phyloP scores from a whole-genome alignment of 2,888 invertebrate genomes.

The Entomobrya multifasciata region DNA sequence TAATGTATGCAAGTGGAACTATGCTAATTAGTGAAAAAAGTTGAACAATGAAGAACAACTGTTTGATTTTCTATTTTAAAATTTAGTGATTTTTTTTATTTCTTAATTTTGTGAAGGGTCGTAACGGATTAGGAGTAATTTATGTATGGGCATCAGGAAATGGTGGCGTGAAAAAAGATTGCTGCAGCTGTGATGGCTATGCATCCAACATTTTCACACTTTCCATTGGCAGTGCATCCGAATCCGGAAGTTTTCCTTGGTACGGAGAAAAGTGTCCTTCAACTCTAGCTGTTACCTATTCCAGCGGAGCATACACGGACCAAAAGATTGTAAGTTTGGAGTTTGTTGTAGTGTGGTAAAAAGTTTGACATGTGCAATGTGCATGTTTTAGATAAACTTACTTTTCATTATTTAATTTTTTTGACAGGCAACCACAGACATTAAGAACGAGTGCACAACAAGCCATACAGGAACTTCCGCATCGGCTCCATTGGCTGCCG shows the following conservation, averaged over 20 bases:
- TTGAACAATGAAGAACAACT: not conserved
- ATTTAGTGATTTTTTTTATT: not conserved
- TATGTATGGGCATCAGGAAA: constrained; percentile 97
- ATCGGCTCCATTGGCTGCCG: constrained; percentile 96
- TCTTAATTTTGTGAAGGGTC: constrained; percentile 82
- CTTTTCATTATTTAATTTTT: not conserved
- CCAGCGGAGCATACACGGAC: constrained; percentile 91
- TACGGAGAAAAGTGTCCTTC: constrained; percentile 95
- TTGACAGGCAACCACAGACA: constrained; percentile 93
- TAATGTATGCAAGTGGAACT: too few species aligned
- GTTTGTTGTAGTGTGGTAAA: not conserved
- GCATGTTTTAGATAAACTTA: not conserved
- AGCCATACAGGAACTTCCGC: constrained; percentile 96
- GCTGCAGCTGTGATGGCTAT: constrained; percentile 96
- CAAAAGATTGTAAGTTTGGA: constrained; percentile 90
- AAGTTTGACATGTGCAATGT: not conserved
- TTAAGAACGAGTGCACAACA: constrained; percentile 95
- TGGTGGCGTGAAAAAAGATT: constrained; percentile 90
- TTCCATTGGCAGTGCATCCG: constrained; percentile 92
- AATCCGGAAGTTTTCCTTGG: constrained; percentile 91
- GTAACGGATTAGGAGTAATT: constrained; percentile 90
- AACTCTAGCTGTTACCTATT: constrained; percentile 93
- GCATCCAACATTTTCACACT: constrained; percentile 92
- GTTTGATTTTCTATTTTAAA: not conserved
- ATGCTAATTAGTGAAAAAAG: not conserved